phyloP scores from a whole-genome alignment of 2,888 invertebrate species.

The Ectemnius lituratus region DNA sequence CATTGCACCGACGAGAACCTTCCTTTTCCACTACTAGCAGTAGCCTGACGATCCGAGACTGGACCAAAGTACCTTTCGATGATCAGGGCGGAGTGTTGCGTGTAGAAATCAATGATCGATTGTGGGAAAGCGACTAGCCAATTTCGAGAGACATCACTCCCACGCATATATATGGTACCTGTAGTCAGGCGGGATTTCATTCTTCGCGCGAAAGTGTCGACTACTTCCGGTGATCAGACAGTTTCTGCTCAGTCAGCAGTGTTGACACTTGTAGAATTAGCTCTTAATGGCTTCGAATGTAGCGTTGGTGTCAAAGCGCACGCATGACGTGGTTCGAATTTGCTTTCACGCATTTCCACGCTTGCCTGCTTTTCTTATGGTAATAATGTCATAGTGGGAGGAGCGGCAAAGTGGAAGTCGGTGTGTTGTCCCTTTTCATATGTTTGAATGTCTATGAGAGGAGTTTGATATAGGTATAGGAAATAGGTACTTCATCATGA shows the following conservation, averaged over 20 bases:
- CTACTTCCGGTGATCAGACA: background rate
- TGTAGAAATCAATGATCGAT: conserved; percentile 69
- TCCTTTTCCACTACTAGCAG: conserved; percentile 30
- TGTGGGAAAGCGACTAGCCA: conserved; percentile 60
- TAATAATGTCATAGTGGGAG: no score
- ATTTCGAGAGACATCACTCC: no score
- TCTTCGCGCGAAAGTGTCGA: conserved; percentile 3
- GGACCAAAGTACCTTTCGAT: conserved; percentile 61
- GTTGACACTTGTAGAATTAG: conserved; percentile 5
- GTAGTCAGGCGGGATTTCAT: background rate
- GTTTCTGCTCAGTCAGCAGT: conserved; percentile 4
- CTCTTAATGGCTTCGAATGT: conserved; percentile 2
- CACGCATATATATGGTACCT: no score
- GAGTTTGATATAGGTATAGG: no score
- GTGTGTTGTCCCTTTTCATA: conserved; percentile 23
- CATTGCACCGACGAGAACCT: conserved; percentile 30
- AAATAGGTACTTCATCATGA: no score
- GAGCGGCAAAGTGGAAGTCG: no score
- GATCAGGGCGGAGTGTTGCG: conserved; percentile 63
- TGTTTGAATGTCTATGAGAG: background rate
- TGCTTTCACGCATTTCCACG: background rate
- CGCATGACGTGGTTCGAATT: background rate
- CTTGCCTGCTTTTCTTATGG: no score
- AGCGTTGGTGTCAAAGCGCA: background rate
- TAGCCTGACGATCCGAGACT: conserved; percentile 28